A percentile compares a stretch with the other conserved stretches of the same genome.
These are phyloP conservation scores for Chymomyza fuscimana DNA, from an alignment of 2,888 invertebrate species.

Conservation along the genomic window DNA sequence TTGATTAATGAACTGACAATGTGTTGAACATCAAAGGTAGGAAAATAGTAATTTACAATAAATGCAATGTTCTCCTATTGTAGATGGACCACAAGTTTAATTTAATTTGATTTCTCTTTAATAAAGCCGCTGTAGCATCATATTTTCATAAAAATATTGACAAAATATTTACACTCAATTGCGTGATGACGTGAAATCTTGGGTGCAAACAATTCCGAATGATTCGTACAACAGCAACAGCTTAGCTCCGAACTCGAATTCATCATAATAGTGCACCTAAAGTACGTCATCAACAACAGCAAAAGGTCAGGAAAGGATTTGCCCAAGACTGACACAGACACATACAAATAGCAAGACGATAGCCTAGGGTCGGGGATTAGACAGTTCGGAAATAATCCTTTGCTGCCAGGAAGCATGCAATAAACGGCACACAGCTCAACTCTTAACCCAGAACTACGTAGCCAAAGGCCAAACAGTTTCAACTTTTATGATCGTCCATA, in stretches of 20 bases:
- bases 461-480: constrained; percentile 40
- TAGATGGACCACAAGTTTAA: constrained; percentile 50
- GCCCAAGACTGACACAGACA: constrained; percentile 27
- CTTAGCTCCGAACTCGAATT: background rate
- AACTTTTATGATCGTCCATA: constrained; percentile 54
- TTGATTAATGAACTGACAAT: constrained; percentile 67
- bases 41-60: constrained; percentile 72
- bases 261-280: background rate
- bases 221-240: background rate
- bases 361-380: constrained; percentile 35
- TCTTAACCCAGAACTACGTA: constrained; percentile 6
- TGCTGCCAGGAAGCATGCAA: constrained; percentile 68
- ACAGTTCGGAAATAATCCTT: constrained; percentile 73
- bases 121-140: constrained; percentile 30
- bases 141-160: background rate
- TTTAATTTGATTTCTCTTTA: constrained; percentile 49
- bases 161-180: background rate
- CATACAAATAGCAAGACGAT: constrained; percentile 32
- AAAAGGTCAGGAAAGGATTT: constrained; percentile 64
- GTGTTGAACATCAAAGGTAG: constrained; percentile 68
- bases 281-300: constrained; percentile 3
- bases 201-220: background rate
- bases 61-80: constrained; percentile 29
- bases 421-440: constrained; percentile 41
- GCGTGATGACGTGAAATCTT: background rate